phyloP scores from a whole-genome alignment of 2,888 invertebrate species.

The Synanthedon formicaeformis region DNA sequence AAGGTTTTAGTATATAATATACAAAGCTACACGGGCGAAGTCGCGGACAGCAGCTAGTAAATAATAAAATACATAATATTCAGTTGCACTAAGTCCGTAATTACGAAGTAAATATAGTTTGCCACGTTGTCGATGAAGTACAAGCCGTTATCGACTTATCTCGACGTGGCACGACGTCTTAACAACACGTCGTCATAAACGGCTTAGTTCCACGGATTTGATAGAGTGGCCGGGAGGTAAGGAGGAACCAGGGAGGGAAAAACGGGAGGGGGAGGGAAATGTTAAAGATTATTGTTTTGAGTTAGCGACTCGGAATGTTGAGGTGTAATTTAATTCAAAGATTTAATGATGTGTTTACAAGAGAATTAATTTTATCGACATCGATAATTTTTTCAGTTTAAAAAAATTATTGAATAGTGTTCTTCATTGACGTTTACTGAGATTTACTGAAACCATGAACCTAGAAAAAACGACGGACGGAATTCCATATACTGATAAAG shows the following conservation, averaged over 20 bases:
- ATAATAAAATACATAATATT: too few species aligned
- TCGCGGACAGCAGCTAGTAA: too few species aligned
- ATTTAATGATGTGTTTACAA: slow-evolving; percentile 26
- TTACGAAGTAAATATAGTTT: neutral
- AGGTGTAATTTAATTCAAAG: slow-evolving; percentile 64
- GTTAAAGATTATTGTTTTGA: slow-evolving; percentile 64
- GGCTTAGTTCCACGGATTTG: slow-evolving; percentile 27
- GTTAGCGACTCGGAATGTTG: slow-evolving; percentile 35
- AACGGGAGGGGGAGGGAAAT: slow-evolving; percentile 20
- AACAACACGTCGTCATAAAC: slow-evolving; percentile 39
- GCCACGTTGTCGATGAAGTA: slow-evolving; percentile 22
- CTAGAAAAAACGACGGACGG: too few species aligned
- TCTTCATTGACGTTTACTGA: too few species aligned
- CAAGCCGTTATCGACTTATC: slow-evolving; percentile 43
- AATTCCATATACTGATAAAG: too few species aligned
- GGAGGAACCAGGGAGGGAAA: slow-evolving; percentile 2
- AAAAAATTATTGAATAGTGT: neutral
- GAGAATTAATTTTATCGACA: slow-evolving; percentile 5
- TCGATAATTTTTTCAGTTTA: slow-evolving; percentile 8
- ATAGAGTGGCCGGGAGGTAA: slow-evolving; percentile 3
- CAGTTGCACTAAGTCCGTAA: too few species aligned
- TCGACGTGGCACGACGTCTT: slow-evolving; percentile 32
- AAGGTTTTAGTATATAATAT: too few species aligned
- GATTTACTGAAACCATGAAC: too few species aligned
- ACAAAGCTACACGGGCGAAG: too few species aligned